phyloP scores from a whole-genome alignment of 2,888 invertebrate species.

The Autographa gamma region DNA sequence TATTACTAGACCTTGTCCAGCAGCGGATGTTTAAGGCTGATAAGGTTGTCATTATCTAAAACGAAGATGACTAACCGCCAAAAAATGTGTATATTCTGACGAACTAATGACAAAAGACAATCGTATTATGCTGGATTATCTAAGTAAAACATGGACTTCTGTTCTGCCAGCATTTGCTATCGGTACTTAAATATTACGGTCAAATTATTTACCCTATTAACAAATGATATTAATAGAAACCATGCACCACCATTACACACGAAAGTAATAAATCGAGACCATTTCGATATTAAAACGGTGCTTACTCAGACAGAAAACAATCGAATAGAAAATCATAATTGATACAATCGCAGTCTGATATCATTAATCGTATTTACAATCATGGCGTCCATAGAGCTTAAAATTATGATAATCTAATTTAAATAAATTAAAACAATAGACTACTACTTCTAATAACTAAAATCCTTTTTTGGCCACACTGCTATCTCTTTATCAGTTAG shows the following conservation, averaged over 20 bases:
- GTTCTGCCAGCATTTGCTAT: background rate
- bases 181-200: background rate
- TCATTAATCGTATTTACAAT: conserved; percentile 77
- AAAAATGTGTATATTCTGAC: too few species aligned
- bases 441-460: too few species aligned
- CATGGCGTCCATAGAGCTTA: conserved; percentile 68
- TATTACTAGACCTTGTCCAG: too few species aligned
- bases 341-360: conserved; percentile 69
- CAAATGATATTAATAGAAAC: conserved; percentile 25
- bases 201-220: conserved; percentile 12
- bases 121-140: background rate
- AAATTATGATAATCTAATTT: conserved; percentile 72
- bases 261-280: conserved; percentile 55
- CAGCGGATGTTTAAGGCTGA: too few species aligned
- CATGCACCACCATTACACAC: conserved; percentile 35
- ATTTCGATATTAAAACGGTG: conserved; percentile 64
- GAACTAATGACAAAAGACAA: background rate
- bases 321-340: conserved; percentile 75
- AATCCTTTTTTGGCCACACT: too few species aligned
- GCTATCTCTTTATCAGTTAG: too few species aligned
- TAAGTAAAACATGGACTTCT: background rate
- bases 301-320: conserved; percentile 70
- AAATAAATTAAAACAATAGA: conserved; percentile 22
- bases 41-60: too few species aligned
- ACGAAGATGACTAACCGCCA: too few species aligned